Base-by-base conservation (phyloP, 1,140 invertebrate genomes). In the Nixonia krombeini region DNA sequence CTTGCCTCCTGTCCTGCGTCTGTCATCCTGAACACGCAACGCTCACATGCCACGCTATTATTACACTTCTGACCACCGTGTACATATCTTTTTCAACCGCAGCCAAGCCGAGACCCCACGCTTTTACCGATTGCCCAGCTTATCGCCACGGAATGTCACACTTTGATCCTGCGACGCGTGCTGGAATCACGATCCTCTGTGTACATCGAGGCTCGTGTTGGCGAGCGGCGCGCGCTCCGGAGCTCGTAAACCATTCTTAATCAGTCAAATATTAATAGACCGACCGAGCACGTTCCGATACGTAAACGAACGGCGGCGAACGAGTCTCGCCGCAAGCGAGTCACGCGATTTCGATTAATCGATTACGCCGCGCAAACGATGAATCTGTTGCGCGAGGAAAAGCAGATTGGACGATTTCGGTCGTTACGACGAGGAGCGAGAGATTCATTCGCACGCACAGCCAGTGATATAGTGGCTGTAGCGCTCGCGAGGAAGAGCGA, bases 11-110 rank as follows among this genome's bases (percentile, higher is more conserved):
- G 80, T 78, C 74, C 66, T 72, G 72, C 64, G 75, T 78, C 77
- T 82, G 78, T 84, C 82, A 80, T 74, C 80, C 70, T 16, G 56
- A 69, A 76, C 80, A 82, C 80, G 82, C 82, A 80, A 83, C 70
- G 49, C 67, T 73, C 72, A 70, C 79, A 78, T 71, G 76, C 72
- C 69, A 75, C 58, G 50, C 65, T 76, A 74, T 78, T 80, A 80
- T 77, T 76, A 75, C 58, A 58, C 55, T 45, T 58, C 58, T 47
- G 58, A 40, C 57, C 56, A 66, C 41, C 45, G 21, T 49, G 45
- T 41, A 35, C 50, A 35, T 66, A 56, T 55, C 53, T 58, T 25
- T 17, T 28, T 13, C 28, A 41, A 28, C 28, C 55, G 41, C 59
- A 55, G 51, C 13, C 18, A 40, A 38, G 59, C 49, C 46, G 55